Evolutionary conservation across 2,888 invertebrate species (phyloP).

Genomic region (Acronicta leporina): DNA sequence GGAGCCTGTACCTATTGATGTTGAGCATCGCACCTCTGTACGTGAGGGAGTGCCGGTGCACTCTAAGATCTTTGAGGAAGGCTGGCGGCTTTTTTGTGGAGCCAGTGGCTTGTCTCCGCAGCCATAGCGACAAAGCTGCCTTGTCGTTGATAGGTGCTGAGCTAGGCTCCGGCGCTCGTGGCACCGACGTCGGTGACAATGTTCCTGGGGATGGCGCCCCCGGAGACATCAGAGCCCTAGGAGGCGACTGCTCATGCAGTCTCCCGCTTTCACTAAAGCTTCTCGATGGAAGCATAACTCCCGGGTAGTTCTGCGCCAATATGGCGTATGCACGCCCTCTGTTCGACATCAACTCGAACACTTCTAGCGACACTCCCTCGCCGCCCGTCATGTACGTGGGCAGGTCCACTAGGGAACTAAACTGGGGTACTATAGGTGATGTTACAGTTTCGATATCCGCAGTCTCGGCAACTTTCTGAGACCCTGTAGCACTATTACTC

Average conservation of each 20-base stretch:
- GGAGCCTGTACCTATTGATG: slow-evolving; percentile 93
- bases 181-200: slow-evolving; percentile 67
- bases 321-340: slow-evolving; percentile 92
- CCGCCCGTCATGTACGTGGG: slow-evolving; percentile 95
- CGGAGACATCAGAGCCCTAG: slow-evolving; percentile 73
- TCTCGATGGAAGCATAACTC: slow-evolving; percentile 91
- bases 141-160: slow-evolving; percentile 75
- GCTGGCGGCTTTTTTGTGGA: slow-evolving; percentile 89
- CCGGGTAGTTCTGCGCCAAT: slow-evolving; percentile 93
- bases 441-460: slow-evolving; percentile 77
- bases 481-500: slow-evolving; percentile 91
- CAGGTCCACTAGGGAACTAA: slow-evolving; percentile 94
- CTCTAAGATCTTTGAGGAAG: slow-evolving; percentile 92
- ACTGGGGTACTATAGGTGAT: slow-evolving; percentile 86
- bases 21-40: slow-evolving; percentile 96
- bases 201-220: slow-evolving; percentile 66
- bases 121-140: slow-evolving; percentile 88
- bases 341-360: slow-evolving; percentile 92
- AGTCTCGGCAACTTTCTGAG: slow-evolving; percentile 78
- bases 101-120: slow-evolving; percentile 85
- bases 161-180: slow-evolving; percentile 59
- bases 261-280: slow-evolving; percentile 92
- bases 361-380: slow-evolving; percentile 93
- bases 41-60: slow-evolving; percentile 94
- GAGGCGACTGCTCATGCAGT: slow-evolving; percentile 80